phyloP scores from a whole-genome alignment of 1,140 invertebrate species.

The Caenorhabditis brenneri region DNA sequence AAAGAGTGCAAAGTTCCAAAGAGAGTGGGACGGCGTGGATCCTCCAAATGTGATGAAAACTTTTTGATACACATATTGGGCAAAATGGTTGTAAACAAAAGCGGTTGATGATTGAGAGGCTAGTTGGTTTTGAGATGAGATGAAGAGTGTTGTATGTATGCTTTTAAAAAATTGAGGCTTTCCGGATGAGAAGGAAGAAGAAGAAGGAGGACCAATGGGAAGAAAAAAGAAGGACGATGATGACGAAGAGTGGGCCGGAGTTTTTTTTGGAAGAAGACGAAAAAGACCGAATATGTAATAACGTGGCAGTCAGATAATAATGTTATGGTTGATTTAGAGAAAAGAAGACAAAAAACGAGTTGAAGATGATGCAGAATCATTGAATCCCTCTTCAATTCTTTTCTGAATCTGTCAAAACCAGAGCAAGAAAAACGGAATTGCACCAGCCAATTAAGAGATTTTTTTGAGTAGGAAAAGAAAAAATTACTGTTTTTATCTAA shows the following conservation, averaged over 20 bases:
- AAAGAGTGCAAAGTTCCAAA: background rate
- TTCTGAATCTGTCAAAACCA: conserved; percentile 26
- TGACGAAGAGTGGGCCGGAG: conserved; percentile 8
- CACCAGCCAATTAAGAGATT: background rate
- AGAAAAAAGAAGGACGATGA: background rate
- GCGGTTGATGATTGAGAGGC: conserved; percentile 36
- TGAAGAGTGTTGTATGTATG: conserved; percentile 36
- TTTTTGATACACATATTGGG: conserved; percentile 27
- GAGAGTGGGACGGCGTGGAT: background rate
- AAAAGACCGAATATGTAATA: conserved; percentile 17
- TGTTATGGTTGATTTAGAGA: conserved; percentile 12
- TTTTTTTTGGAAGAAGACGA: background rate
- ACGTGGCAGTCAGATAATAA: conserved; percentile 12
- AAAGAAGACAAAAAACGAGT: background rate
- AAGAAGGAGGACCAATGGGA: background rate
- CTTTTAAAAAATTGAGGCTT: conserved; percentile 42
- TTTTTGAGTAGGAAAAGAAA: background rate
- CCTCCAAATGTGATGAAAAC: conserved; percentile 18
- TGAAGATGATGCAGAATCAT: background rate
- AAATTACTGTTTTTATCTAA: background rate
- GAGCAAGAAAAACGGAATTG: background rate
- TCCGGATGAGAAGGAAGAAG: conserved; percentile 25
- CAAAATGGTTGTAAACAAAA: conserved; percentile 21
- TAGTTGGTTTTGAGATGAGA: conserved; percentile 36
- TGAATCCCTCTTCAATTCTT: no score